Evolutionary conservation across 2,113 vertebrate species (phyloP).

Genomic region (Tetraodon nigroviridis): DNA sequence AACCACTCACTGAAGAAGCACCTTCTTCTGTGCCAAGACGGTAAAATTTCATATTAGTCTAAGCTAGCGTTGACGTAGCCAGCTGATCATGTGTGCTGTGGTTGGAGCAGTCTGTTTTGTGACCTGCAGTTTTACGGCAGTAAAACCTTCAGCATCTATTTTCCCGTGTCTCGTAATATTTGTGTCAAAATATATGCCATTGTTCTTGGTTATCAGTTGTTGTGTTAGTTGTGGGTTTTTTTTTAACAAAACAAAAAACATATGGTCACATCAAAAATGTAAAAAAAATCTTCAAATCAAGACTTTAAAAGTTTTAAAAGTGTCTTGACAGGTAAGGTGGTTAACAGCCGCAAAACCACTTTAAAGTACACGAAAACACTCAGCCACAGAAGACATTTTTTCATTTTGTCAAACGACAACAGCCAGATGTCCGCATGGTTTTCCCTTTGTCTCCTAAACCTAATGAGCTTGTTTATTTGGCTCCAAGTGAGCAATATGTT

Average conservation of each 20-base stretch:
- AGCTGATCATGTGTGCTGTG: no score
- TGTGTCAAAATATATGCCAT: background rate
- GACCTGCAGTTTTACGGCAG: background rate
- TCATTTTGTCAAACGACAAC: slow-evolving; percentile 38
- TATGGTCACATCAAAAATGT: no score
- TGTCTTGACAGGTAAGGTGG: slow-evolving; percentile 10
- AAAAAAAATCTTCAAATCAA: no score
- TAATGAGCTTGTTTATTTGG: slow-evolving; percentile 32
- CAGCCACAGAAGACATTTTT: slow-evolving; percentile 38
- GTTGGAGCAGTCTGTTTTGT: background rate
- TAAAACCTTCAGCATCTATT: background rate
- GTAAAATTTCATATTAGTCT: no score
- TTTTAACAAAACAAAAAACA: no score
- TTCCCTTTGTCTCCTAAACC: slow-evolving; percentile 24
- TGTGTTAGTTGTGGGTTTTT: no score
- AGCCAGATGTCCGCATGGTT: slow-evolving; percentile 26
- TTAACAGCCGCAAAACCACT: slow-evolving; percentile 32
- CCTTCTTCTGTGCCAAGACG: no score
- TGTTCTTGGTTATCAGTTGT: background rate
- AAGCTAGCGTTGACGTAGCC: no score
- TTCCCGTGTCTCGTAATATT: background rate
- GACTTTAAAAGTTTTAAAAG: slow-evolving; percentile 12
- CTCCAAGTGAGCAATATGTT: slow-evolving; percentile 48
- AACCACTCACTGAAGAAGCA: no score
- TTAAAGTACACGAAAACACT: slow-evolving; percentile 19